Conservation (phyloP, 2,797 vertebrate genomes). For the Cercopithecus diana region DNA sequence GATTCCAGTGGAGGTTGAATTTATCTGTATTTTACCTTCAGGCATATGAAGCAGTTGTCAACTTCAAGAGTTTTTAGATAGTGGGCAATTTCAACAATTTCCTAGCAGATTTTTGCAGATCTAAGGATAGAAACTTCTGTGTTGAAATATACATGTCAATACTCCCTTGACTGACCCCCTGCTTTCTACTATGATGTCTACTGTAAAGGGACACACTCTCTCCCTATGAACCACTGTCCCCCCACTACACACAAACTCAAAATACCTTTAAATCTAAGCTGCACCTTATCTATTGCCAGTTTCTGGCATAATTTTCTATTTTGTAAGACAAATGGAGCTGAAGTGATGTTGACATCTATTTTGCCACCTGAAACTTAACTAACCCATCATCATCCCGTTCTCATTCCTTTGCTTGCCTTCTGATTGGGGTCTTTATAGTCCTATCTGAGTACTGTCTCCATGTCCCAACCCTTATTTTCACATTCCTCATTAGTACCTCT, state of each 20-base stretch:
- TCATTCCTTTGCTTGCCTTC: background rate
- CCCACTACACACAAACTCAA: background rate
- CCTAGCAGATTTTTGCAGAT: background rate
- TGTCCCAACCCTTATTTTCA: background rate
- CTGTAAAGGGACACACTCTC: background rate
- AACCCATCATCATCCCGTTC: background rate
- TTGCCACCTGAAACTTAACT: background rate
- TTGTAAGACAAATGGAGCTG: background rate
- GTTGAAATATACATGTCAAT: background rate
- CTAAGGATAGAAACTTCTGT: background rate
- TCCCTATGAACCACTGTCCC: fast-evolving
- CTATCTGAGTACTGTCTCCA: background rate
- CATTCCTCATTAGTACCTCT: background rate
- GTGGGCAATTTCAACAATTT: background rate
- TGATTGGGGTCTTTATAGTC: background rate
- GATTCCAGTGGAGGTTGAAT: background rate
- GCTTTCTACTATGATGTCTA: background rate
- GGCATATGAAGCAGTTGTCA: background rate
- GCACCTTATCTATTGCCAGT: background rate
- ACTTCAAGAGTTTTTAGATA: background rate
- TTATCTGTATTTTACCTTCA: background rate
- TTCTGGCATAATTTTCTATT: background rate
- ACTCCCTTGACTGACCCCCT: background rate
- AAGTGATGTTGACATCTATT: background rate
- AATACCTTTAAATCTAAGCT: background rate